phyloP scores from a whole-genome alignment of 2,888 invertebrate genomes.

The Leptinotarsa rubiginosa region DNA sequence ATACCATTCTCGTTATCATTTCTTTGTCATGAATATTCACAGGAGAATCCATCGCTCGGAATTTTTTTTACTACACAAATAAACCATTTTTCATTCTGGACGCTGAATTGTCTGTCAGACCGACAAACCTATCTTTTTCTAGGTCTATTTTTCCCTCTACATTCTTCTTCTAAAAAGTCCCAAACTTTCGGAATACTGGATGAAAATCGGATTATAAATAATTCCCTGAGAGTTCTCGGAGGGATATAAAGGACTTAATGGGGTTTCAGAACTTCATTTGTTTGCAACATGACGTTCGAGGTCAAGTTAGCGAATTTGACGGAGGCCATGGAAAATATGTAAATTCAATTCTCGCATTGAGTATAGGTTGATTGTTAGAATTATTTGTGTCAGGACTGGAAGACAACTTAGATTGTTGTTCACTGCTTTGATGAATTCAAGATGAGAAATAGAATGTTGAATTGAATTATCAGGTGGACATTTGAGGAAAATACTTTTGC shows the following conservation, averaged over 20 bases:
- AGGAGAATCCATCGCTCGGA: too few relatives aligned
- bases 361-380: conserved; percentile 3
- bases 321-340: conserved; percentile 30
- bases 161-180: not conserved
- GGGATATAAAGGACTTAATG: conserved; percentile 28
- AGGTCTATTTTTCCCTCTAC: not conserved
- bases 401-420: not conserved
- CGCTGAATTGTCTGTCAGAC: conserved; percentile 1
- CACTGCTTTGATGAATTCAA: too few relatives aligned
- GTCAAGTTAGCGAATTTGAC: conserved; percentile 31
- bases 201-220: conserved; percentile 26
- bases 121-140: conserved; percentile 3
- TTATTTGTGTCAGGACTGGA: not conserved
- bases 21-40: not conserved
- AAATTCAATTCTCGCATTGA: conserved; percentile 29
- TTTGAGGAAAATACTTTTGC: too few relatives aligned
- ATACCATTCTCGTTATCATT: not conserved
- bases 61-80: not conserved
- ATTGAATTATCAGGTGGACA: too few relatives aligned
- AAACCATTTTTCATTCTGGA: not conserved
- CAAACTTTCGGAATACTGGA: conserved; percentile 7
- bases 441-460: too few relatives aligned
- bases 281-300: conserved; percentile 35
- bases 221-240: conserved; percentile 21
- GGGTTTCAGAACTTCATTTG: conserved; percentile 38